Conservation (phyloP, 1,140 invertebrate species). For the Drosophila micromelanica region DNA sequence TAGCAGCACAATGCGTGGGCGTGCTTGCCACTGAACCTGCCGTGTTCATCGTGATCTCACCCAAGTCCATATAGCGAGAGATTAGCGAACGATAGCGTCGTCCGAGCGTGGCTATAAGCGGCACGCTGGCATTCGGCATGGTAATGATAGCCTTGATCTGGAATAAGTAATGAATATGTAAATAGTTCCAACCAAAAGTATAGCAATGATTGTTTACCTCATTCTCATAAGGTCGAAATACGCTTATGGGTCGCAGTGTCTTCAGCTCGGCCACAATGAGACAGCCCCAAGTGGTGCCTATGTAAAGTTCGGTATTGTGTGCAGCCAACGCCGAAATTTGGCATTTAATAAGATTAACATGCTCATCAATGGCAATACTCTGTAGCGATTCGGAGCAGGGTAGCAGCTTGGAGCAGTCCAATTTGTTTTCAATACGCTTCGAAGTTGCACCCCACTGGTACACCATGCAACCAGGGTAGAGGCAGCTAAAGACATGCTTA, state of each 20-base stretch:
- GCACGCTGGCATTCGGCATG: constrained; percentile 79
- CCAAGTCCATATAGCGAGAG: constrained; percentile 88
- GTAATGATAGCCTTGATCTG: constrained; percentile 84
- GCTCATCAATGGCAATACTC: constrained; percentile 95
- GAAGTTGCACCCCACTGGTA: constrained; percentile 92
- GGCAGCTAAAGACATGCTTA: constrained; percentile 90
- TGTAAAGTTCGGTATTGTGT: constrained; percentile 90
- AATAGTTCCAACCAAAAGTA: background rate
- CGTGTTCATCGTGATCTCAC: constrained; percentile 31
- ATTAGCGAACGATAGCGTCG: constrained; percentile 93
- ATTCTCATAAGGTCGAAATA: constrained; percentile 95
- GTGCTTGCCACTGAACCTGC: constrained; percentile 52
- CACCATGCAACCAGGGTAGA: constrained; percentile 91
- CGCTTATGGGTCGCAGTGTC: constrained; percentile 92
- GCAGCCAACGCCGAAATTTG: constrained; percentile 93
- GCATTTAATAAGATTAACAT: constrained; percentile 91
- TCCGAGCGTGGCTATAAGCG: constrained; percentile 91
- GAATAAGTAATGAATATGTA: constrained; percentile 12
- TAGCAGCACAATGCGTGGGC: constrained; percentile 64
- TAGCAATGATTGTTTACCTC: constrained; percentile 86
- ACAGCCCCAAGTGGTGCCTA: constrained; percentile 96
- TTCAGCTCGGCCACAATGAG: constrained; percentile 93
- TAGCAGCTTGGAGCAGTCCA: constrained; percentile 96
- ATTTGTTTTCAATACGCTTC: constrained; percentile 89
- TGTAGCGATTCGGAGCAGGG: constrained; percentile 96